A percentile compares a stretch with the other conserved stretches of the same genome.
Conservation (phyloP, 2,113 vertebrate genomes). For the Xenopus borealis region DNA sequence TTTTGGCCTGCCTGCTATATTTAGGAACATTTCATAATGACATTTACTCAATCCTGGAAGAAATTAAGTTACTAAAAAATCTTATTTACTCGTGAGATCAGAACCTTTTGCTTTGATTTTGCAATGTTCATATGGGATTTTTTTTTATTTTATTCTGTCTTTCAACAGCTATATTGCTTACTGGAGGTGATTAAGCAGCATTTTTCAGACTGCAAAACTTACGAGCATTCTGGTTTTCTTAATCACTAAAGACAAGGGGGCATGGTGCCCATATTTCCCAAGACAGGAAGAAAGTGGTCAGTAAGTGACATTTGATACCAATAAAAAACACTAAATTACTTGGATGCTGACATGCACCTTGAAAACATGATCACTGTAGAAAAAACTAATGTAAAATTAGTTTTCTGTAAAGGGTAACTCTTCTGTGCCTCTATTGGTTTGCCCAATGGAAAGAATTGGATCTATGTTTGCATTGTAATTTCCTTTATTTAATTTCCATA, state of each 20-base stretch:
- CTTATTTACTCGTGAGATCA: slow-evolving; percentile 23
- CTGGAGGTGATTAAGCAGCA: slow-evolving; percentile 29
- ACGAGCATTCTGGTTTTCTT: slow-evolving; percentile 15
- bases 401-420: too few species aligned
- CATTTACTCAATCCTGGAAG: not conserved
- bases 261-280: slow-evolving; percentile 12
- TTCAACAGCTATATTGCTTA: slow-evolving; percentile 25
- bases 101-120: slow-evolving; percentile 34
- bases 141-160: slow-evolving; percentile 7
- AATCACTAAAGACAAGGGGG: slow-evolving; percentile 17
- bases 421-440: too few species aligned
- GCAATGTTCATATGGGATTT: slow-evolving; percentile 13
- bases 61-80: slow-evolving; percentile 19
- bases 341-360: too few species aligned
- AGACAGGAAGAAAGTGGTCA: slow-evolving; percentile 31
- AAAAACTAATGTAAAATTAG: too few species aligned
- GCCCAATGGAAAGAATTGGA: too few species aligned
- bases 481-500: too few species aligned
- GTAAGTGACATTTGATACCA: slow-evolving; percentile 16
- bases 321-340: not conserved
- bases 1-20: slow-evolving; percentile 29
- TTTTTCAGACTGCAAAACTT: slow-evolving; percentile 9
- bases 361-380: too few species aligned
- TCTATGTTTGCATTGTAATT: too few species aligned
- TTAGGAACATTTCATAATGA: not conserved